Evolutionary conservation across 2,113 vertebrate species (phyloP).

Genomic region (Marmota flaviventris): DNA sequence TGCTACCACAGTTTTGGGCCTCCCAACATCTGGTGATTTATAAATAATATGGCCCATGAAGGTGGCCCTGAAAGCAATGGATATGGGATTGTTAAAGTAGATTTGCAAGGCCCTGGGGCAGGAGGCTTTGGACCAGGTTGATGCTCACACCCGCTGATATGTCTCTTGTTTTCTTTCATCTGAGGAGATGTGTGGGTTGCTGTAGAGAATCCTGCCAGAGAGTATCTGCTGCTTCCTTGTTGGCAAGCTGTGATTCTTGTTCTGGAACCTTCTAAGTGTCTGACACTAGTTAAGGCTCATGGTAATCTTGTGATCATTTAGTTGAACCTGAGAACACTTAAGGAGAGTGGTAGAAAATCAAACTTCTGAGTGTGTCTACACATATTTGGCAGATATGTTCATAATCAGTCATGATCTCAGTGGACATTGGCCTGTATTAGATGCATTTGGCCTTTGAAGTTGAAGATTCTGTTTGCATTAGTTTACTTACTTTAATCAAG

Average conservation of each 20-base stretch:
- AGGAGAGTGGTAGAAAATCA: neutral
- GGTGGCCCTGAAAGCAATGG: neutral
- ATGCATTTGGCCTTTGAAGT: constrained; percentile 61
- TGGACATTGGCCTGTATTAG: neutral
- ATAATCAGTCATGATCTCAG: constrained; percentile 64
- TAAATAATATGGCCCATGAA: neutral
- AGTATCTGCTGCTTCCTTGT: neutral
- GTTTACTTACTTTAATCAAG: constrained; percentile 73
- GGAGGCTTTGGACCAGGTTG: neutral
- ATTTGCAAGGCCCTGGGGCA: fast-evolving
- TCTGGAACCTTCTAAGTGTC: neutral
- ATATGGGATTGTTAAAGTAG: neutral
- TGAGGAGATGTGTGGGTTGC: neutral
- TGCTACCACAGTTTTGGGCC: neutral
- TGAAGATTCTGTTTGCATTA: constrained; percentile 58
- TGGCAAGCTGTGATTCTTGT: neutral
- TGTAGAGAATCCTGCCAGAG: neutral
- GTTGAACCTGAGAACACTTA: neutral
- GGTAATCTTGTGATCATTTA: neutral
- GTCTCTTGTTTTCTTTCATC: neutral
- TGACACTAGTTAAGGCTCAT: neutral
- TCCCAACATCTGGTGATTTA: neutral
- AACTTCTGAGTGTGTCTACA: neutral
- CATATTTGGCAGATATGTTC: neutral
- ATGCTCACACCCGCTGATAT: fast-evolving